Base-by-base conservation (phyloP, 2,888 invertebrate genomes). In the Cosmopolites sordidus region DNA sequence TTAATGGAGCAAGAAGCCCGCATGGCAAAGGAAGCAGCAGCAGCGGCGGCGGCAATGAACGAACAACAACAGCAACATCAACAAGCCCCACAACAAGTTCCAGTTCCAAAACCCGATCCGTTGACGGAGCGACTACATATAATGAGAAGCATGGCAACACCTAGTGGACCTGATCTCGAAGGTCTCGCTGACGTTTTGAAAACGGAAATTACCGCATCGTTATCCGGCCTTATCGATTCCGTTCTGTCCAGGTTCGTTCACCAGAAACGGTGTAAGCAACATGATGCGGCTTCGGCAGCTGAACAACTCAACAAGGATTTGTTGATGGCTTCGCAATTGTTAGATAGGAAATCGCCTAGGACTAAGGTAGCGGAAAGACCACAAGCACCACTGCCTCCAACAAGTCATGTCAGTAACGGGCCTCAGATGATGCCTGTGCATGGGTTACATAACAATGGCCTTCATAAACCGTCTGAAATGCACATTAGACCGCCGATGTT, bases 161-260 rank as follows among this genome's bases (percentile, higher is more conserved):
- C 86, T 5, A 83, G 86, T 1, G 87, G 87, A 11, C 82, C 87
- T 2, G 94, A 94, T 68, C 78, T 94, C 5, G 91, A 93, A 70
- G 88, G 89, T 48, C 78, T 97, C 45, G 92, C 93, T n/a, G 92
- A 93, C 68, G 85, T 89, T 49, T 79, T 97, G 3, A 96, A 96
- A 76, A 85, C 84, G 46, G 95, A 96, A 77, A 88, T 96, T 61
- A 86, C 89, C 16, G 83, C 89, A 30, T 90, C 90, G 1, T 75
- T 96, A 40, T 84, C 88, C 14, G 88, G 84, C 62, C 78, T 93
- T 40, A 89, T 96, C 62, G 95, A 96, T 73, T 89, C 89, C 15
- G 89, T 94, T 56, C 83, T 95, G 56, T 84, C 89, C 18, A 82
- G 90, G 63, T 92, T 89, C 69, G 84, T 89, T 56, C 89, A 91